Evolutionary conservation across 1,140 invertebrate species (phyloP).

Genomic region (Leptestheria dahalacensis): DNA sequence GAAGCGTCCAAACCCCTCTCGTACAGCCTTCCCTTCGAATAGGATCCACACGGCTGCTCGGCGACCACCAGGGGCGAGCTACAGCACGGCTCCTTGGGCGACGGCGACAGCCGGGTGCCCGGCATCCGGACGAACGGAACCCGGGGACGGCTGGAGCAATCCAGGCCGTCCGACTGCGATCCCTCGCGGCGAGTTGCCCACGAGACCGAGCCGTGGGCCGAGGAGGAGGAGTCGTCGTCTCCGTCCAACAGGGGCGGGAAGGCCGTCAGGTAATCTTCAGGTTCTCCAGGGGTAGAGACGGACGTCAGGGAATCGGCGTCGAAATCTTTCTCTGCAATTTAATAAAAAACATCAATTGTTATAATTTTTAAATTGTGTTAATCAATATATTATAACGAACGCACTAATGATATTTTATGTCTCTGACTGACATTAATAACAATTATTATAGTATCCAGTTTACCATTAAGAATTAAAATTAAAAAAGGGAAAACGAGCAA

Average conservation of each 20-base stretch:
- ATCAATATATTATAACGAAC: not conserved
- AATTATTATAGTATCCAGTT: too few species aligned
- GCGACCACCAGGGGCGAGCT: too few species aligned
- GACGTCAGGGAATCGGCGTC: conserved; percentile 2
- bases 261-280: not conserved
- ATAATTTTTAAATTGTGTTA: not conserved
- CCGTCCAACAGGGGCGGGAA: not conserved
- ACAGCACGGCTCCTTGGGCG: not conserved
- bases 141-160: not conserved
- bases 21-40: conserved; percentile 3
- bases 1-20: not conserved
- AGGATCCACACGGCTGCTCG: too few species aligned
- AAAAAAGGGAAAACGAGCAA: too few species aligned
- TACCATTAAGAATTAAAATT: too few species aligned
- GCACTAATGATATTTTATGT: not conserved
- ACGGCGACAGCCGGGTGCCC: conserved; percentile 4
- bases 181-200: not conserved
- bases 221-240: not conserved
- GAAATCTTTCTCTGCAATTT: not conserved
- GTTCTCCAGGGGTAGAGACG: conserved; percentile 6
- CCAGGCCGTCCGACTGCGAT: not conserved
- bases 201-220: not conserved
- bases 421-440: too few species aligned
- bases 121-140: conserved; percentile 6
- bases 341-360: not conserved